Base-by-base conservation (phyloP, 1,140 invertebrate species). In the Magallana ariakensis region DNA sequence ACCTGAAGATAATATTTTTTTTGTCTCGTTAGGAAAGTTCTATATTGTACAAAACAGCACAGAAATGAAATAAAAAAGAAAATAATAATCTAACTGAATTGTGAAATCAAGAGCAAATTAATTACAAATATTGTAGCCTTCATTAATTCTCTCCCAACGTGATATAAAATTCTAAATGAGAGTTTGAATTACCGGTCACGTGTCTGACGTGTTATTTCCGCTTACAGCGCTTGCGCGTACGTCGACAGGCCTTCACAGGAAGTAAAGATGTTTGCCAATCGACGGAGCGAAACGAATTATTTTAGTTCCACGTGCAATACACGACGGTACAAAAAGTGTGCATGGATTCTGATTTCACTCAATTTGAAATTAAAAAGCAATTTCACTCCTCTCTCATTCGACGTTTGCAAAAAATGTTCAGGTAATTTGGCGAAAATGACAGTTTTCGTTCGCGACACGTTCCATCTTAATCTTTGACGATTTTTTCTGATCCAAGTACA, bases 291-390 rank as follows among this genome's bases (percentile, higher is more conserved):
- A 26, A 26, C 66, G 66, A 19, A 75, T 75, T 19, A 13, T 75
- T 33, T 22, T 13, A 75, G 66, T 26, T 26, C 33, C 66, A 75
- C 66, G 22, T 75, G 66, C 66, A 75, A 75, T 75, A 75, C 66
- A 75, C 66, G 11, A 19, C 2, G 66, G 9, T 75, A 75, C 66
- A 75, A 75, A 75, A 75, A 75, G 22, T 75, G 22, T 75, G 19
- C 11, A 75, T 75, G 33, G 22, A 75, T 22, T 13, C 66, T 75
- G 22, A 75, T 75, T 75, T 75, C 66, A 75, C 66, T 75, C 33
- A 26, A 75, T 75, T 75, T 75, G 19, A 75, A 46, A 75, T 75
- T 75, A 75, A 75, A 75, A 75, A 33, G 66, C 66, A 26, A 75
- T 75, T 13, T 75, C 22, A 26, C 66, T 26, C 9, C 33, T 26